Evolutionary conservation across 2,797 vertebrate genomes (phyloP), one percentile per base, ranked within the genome.

Genomic region (Acanthurus leucopareius): DNA sequence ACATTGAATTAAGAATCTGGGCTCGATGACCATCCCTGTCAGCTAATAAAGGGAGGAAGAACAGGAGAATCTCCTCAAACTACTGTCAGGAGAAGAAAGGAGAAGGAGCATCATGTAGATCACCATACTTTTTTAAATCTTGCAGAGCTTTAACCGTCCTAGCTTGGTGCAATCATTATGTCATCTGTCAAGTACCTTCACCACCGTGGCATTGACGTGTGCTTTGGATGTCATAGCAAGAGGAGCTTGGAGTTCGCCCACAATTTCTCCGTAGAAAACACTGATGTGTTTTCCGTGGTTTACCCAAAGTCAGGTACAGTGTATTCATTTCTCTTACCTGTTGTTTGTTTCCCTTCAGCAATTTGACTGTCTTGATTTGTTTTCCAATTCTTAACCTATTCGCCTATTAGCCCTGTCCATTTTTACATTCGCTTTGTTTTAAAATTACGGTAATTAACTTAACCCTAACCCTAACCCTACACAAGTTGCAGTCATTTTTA

Each of bases 221-320:
- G 93, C 0, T 65, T 16, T 1, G 0, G 4, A 2, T 74, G 70
- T 17, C 94, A 95, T 78, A 73, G 19, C 6, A 13, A 7, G 3
- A 88, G 93, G 42, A 95, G 92, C 67, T 70, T 95, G 75, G 83
- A 88, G 16, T 92, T 70, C 5, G 90, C 92, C 0, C 35, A 90
- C 1, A 61, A 85, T 0, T 92, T 94, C 65, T 17, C 62, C 17
- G 65, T 95, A 44, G 40, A 91, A 38, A 92, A 95, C 63, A 88
- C 91, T 0, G 92, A 96, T 42, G 82, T 94, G 11, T 91, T 95
- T 76, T 78, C 19, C 42, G 83, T 94, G n/a, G 94, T 94, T 8
- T 95, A 93, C 79, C 94, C 94, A 35, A 96, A 95, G 73, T 96
- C 95, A 82, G 94, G 93, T 95, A 89, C 2, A 22, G 52, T 75